phyloP scores from a whole-genome alignment of 2,113 vertebrate species.

The Charina bottae region DNA sequence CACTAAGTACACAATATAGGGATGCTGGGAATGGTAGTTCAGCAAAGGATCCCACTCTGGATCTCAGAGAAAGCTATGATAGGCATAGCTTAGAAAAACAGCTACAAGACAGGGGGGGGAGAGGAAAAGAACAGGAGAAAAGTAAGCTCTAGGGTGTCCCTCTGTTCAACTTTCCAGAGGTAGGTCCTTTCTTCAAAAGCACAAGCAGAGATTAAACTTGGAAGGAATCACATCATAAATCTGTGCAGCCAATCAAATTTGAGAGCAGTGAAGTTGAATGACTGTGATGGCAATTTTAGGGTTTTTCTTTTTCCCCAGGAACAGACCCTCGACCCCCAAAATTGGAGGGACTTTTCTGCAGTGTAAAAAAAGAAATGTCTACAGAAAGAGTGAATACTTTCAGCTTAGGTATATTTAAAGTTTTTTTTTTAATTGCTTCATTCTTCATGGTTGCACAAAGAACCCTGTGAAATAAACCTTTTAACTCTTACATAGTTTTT shows the following conservation, averaged over 20 bases:
- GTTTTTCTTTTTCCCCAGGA: not conserved
- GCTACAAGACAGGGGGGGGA: not conserved
- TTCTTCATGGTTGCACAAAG: conserved; percentile 75
- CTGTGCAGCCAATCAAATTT: not conserved
- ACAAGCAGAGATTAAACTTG: not conserved
- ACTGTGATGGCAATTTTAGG: not conserved
- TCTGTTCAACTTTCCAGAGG: not conserved
- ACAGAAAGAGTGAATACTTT: not conserved
- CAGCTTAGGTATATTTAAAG: conserved; percentile 69
- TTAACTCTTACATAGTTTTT: conserved; percentile 79
- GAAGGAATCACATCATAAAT: not conserved
- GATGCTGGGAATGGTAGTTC: too few relatives aligned
- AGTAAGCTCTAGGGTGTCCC: not conserved
- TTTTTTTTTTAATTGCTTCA: conserved; percentile 76
- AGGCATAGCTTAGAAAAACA: not conserved
- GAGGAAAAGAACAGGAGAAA: not conserved
- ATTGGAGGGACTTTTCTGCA: not conserved
- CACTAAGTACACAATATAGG: too few relatives aligned
- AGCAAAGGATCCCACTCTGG: too few relatives aligned
- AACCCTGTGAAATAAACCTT: conserved; percentile 80
- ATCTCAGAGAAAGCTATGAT: too few relatives aligned
- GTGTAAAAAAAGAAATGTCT: conserved; percentile 28
- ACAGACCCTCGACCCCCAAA: not conserved
- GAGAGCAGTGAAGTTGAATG: not conserved
- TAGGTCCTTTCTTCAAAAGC: not conserved